phyloP scores from a whole-genome alignment of 2,888 invertebrate species.

The Carabus problematicus region DNA sequence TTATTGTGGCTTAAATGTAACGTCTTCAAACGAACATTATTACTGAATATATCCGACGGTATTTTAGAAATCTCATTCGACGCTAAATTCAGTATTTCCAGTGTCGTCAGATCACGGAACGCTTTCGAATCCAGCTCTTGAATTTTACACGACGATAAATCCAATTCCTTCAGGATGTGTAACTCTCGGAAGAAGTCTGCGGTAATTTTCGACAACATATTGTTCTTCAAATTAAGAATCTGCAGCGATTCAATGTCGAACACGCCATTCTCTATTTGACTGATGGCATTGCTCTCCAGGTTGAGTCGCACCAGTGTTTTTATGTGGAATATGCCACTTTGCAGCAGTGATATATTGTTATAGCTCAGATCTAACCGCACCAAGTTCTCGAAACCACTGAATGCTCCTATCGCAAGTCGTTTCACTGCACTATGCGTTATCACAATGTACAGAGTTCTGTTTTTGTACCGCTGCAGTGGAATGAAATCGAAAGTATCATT shows the following conservation, averaged over 20 bases:
- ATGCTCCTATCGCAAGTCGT: slow-evolving; percentile 12
- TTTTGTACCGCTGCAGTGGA: slow-evolving; percentile 11
- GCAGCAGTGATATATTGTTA: slow-evolving; percentile 32
- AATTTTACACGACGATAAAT: slow-evolving; percentile 41
- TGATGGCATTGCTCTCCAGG: slow-evolving; percentile 41
- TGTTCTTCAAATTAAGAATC: slow-evolving; percentile 43
- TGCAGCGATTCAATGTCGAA: slow-evolving; percentile 37
- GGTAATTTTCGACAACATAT: slow-evolving; percentile 42
- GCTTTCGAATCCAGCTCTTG: slow-evolving; percentile 29
- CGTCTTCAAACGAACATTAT: slow-evolving; percentile 31
- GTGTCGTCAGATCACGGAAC: slow-evolving; percentile 30
- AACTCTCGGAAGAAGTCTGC: slow-evolving; percentile 41
- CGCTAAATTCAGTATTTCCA: slow-evolving; percentile 39
- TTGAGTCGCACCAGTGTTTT: slow-evolving; percentile 23
- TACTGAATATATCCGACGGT: slow-evolving; percentile 39
- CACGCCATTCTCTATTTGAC: slow-evolving; percentile 39
- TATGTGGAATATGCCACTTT: slow-evolving; percentile 27
- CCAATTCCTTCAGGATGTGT: slow-evolving; percentile 30
- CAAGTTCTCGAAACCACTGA: slow-evolving; percentile 27
- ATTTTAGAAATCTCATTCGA: slow-evolving; percentile 36
- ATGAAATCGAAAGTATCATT: slow-evolving; percentile 30
- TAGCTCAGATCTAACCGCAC: slow-evolving; percentile 33
- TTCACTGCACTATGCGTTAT: slow-evolving; percentile 32
- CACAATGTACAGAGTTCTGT: slow-evolving; percentile 20
- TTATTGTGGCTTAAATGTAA: slow-evolving; percentile 42